phyloP scores from a whole-genome alignment of 2,113 vertebrate genomes.

The Cryptomyrus ogoouensis region DNA sequence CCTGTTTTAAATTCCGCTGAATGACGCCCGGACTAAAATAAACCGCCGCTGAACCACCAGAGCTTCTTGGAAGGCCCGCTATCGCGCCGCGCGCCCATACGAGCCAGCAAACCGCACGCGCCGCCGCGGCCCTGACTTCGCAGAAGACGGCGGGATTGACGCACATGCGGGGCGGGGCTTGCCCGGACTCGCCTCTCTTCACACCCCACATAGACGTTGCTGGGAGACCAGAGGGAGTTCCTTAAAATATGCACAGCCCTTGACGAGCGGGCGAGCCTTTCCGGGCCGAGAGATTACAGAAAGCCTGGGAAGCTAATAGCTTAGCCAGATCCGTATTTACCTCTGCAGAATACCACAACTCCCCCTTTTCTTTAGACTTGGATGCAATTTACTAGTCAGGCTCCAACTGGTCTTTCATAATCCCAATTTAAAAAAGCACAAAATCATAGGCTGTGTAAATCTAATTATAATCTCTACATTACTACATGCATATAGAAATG shows the following conservation, averaged over 20 bases:
- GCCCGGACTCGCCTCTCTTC: constrained; percentile 24
- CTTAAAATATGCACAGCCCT: constrained; percentile 20
- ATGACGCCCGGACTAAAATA: constrained; percentile 13
- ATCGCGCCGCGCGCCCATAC: constrained; percentile 9
- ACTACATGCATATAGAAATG: not conserved
- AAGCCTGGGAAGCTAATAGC: not conserved
- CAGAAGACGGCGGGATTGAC: constrained; percentile 9
- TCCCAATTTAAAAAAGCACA: not conserved
- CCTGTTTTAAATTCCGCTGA: not conserved
- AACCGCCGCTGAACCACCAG: not conserved
- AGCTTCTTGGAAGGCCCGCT: constrained; percentile 37
- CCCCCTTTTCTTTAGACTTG: not conserved
- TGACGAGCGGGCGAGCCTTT: not conserved
- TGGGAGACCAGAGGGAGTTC: constrained; percentile 19
- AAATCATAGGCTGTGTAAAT: not conserved
- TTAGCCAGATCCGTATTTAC: not conserved
- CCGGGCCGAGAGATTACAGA: not conserved
- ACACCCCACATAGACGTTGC: constrained; percentile 15
- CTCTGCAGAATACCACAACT: not conserved
- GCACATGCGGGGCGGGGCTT: constrained; percentile 25
- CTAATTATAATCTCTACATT: not conserved
- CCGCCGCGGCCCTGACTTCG: constrained; percentile 4
- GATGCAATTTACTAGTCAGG: not conserved
- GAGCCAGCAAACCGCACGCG: constrained; percentile 10
- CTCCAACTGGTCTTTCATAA: not conserved